Evolutionary conservation across 2,888 invertebrate species (phyloP).

Genomic region (Litoditis marina): DNA sequence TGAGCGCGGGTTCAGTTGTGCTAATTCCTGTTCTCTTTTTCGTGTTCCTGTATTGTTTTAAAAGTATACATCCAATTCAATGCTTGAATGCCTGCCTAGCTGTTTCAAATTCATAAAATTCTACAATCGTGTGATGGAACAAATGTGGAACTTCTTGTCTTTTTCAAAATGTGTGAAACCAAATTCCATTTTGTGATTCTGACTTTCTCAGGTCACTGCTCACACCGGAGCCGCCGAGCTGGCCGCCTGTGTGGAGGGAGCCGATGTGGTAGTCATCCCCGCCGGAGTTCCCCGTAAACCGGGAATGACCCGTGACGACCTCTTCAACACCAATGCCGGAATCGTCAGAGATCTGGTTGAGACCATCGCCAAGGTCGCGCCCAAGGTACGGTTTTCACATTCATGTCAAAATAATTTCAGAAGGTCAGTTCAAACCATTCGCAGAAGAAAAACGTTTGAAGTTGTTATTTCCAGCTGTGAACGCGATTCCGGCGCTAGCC

Average conservation of each 20-base stretch:
- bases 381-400: constrained; percentile 67
- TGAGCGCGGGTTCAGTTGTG: too few relatives aligned
- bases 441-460: not conserved
- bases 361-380: constrained; percentile 78
- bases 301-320: constrained; percentile 80
- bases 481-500: too few relatives aligned
- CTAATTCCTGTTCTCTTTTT: too few relatives aligned
- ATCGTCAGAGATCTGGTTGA: constrained; percentile 84
- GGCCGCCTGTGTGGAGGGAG: constrained; percentile 74
- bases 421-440: not conserved
- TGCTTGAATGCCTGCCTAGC: too few relatives aligned
- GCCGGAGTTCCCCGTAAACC: constrained; percentile 98
- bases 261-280: constrained; percentile 87
- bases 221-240: constrained; percentile 76
- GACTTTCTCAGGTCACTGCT: constrained; percentile 58
- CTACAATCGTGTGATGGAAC: too few relatives aligned
- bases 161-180: not conserved
- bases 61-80: too few relatives aligned
- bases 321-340: constrained; percentile 97
- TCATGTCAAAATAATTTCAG: not conserved
- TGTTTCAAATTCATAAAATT: too few relatives aligned
- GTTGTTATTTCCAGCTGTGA: too few relatives aligned
- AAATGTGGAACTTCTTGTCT: not conserved
- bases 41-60: too few relatives aligned
- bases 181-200: not conserved